Conservation (phyloP, 1,140 invertebrate genomes). For the Acromyrmex echinatior region DNA sequence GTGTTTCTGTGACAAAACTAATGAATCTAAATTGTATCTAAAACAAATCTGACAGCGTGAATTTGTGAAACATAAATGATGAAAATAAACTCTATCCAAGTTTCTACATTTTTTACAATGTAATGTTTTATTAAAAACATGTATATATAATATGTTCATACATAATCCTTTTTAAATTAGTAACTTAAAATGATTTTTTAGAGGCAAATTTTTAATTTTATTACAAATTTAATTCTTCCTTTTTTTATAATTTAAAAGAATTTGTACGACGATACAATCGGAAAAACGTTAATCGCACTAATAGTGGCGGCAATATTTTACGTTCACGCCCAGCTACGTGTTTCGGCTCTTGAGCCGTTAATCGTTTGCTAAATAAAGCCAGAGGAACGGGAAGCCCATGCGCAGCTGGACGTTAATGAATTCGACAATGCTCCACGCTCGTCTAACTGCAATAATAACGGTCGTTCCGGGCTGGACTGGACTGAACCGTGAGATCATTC, state of each 20-base stretch:
- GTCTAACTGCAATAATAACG: constrained; percentile 72
- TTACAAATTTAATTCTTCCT: not conserved
- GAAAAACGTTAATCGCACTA: constrained; percentile 68
- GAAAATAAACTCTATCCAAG: constrained; percentile 6
- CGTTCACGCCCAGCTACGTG: constrained; percentile 41
- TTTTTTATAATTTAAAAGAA: not conserved
- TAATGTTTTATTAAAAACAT: not conserved
- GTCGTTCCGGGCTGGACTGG: constrained; percentile 41
- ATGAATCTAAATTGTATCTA: not conserved
- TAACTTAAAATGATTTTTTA: not conserved
- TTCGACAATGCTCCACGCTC: constrained; percentile 64
- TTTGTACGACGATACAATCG: not conserved
- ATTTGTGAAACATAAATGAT: not conserved
- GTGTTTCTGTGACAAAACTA: not conserved
- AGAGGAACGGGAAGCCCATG: constrained; percentile 30
- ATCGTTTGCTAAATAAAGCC: constrained; percentile 72
- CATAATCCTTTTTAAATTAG: not conserved
- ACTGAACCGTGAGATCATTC: constrained; percentile 57
- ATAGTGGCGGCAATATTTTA: constrained; percentile 70
- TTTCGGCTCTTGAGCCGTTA: constrained; percentile 65
- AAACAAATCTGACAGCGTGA: not conserved
- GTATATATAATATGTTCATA: not conserved
- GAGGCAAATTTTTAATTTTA: not conserved
- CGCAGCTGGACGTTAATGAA: constrained; percentile 66
- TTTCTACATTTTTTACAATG: not conserved